phyloP scores from a whole-genome alignment of 2,113 vertebrate species.

The Cygnus buccinator region DNA sequence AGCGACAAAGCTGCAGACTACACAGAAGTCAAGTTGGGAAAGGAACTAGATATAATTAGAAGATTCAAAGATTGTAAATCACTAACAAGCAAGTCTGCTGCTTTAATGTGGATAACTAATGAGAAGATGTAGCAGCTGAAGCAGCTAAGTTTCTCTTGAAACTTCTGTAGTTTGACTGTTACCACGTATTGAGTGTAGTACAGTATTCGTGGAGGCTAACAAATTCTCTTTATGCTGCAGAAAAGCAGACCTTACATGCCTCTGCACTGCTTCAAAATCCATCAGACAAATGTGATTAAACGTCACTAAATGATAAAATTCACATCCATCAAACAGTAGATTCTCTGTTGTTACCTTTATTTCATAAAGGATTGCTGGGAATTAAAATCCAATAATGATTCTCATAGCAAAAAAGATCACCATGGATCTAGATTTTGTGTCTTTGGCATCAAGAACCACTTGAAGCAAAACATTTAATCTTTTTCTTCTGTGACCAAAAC shows the following conservation, averaged over 20 bases:
- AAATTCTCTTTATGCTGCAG: conserved; percentile 4
- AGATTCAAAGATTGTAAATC: neutral
- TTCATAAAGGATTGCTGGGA: conserved; percentile 40
- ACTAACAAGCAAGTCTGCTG: conserved; percentile 5
- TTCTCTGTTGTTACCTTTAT: conserved; percentile 14
- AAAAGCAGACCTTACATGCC: neutral
- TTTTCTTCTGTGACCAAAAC: conserved; percentile 50
- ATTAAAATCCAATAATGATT: conserved; percentile 32
- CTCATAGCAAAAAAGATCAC: conserved; percentile 28
- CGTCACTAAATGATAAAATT: conserved; percentile 28
- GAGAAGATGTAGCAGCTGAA: neutral
- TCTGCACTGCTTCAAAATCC: neutral
- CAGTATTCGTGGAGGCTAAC: neutral
- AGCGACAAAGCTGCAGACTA: neutral
- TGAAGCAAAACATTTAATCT: conserved; percentile 35
- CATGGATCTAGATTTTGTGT: conserved; percentile 23
- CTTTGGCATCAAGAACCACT: conserved; percentile 37
- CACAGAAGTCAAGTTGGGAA: neutral
- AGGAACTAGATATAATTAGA: neutral
- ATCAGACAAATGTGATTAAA: neutral
- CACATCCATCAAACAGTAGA: conserved; percentile 41
- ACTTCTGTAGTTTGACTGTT: neutral
- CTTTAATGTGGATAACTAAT: neutral
- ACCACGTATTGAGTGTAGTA: neutral
- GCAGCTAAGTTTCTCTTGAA: neutral